Evolutionary conservation across 1,140 invertebrate genomes (phyloP).

Genomic region (Batillaria attramentaria): DNA sequence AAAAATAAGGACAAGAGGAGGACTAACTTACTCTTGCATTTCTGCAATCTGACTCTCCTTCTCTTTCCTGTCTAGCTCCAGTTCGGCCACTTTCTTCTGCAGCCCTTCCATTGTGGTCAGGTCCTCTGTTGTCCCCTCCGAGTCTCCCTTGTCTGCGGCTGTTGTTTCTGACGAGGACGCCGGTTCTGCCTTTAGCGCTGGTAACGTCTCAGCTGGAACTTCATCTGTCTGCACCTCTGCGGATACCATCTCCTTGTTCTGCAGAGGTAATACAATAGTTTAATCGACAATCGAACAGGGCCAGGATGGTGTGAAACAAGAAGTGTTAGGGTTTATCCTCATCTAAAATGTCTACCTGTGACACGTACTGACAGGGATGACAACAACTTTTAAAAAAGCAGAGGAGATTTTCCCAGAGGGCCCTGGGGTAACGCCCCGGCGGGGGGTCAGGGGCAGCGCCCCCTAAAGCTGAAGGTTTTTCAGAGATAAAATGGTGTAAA

Average conservation of each 20-base stretch:
- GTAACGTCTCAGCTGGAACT: too few species aligned
- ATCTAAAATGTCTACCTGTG: too few species aligned
- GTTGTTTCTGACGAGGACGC: not conserved
- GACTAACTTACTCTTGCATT: constrained; percentile 88
- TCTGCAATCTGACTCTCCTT: constrained; percentile 97
- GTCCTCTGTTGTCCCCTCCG: not conserved
- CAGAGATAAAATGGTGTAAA: too few species aligned
- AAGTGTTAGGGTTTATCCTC: too few species aligned
- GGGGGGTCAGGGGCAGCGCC: too few species aligned
- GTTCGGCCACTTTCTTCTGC: constrained; percentile 81
- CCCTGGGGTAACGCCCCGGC: too few species aligned
- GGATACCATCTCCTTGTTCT: constrained; percentile 4
- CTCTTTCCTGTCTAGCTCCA: constrained; percentile 94
- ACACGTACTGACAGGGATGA: too few species aligned
- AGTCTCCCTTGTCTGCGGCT: not conserved
- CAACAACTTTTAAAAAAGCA: too few species aligned
- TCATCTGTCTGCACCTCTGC: constrained; percentile 8
- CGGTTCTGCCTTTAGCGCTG: not conserved
- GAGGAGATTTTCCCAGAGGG: too few species aligned
- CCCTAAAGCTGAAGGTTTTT: too few species aligned
- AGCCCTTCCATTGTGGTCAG: constrained; percentile 81
- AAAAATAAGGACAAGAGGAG: not conserved
- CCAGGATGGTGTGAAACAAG: too few species aligned
- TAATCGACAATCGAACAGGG: too few species aligned
- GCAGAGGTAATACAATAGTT: not conserved